Evolutionary conservation across 2,113 vertebrate genomes (phyloP).

Genomic region (Centrocercus urophasianus): DNA sequence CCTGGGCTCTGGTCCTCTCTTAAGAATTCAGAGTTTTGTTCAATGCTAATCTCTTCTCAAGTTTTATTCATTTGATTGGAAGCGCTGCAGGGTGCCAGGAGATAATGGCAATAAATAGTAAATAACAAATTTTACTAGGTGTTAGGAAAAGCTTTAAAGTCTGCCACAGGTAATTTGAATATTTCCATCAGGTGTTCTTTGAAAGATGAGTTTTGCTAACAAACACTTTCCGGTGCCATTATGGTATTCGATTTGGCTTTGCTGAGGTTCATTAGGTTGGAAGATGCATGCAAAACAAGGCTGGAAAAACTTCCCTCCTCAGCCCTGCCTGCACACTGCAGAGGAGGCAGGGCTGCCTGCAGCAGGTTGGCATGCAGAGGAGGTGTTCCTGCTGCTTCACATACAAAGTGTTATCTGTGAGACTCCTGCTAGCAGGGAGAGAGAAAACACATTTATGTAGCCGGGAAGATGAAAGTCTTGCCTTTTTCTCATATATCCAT

Average conservation of each 20-base stretch:
- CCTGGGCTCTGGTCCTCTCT: not conserved
- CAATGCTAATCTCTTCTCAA: not conserved
- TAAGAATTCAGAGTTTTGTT: not conserved
- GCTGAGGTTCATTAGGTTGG: not conserved
- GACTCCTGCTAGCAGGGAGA: not conserved
- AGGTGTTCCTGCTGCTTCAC: not conserved
- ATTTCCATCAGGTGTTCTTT: not conserved
- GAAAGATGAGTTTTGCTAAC: not conserved
- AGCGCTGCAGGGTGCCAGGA: not conserved
- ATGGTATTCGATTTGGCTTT: not conserved
- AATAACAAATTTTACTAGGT: not conserved
- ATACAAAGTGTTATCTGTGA: not conserved
- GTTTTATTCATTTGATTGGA: not conserved
- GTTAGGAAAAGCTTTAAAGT: not conserved
- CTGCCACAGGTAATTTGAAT: not conserved
- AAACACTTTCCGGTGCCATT: not conserved
- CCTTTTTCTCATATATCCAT: not conserved
- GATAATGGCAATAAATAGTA: not conserved
- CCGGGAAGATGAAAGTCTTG: not conserved
- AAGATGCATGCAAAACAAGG: not conserved
- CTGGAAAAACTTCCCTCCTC: not conserved
- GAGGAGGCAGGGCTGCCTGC: not conserved
- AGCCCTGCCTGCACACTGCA: accelerated
- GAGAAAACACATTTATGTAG: not conserved
- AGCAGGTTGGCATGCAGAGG: not conserved